These are phyloP conservation scores for Callaeas wilsoni DNA, from an alignment of 2,113 vertebrate species.

Conservation along the genomic window DNA sequence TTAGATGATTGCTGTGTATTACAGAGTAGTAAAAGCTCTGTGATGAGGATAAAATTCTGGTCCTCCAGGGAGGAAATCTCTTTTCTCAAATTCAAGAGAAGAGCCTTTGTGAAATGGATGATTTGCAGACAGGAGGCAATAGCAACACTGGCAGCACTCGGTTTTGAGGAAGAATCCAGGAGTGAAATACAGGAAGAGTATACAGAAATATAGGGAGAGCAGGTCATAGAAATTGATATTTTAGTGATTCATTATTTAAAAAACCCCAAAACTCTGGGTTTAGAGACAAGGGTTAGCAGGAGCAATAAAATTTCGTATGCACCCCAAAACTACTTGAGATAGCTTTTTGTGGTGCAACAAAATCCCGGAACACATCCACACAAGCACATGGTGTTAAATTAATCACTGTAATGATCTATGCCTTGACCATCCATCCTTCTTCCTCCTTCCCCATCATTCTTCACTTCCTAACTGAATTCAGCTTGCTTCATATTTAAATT, in stretches of 20 bases:
- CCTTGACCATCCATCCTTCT: neutral
- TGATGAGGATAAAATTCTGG: neutral
- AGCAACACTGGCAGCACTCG: neutral
- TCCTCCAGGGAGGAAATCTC: neutral
- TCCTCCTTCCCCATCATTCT: neutral
- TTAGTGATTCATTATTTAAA: neutral
- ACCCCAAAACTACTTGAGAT: neutral
- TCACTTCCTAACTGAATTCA: neutral
- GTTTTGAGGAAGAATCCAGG: neutral
- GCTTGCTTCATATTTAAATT: neutral
- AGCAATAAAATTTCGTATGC: neutral
- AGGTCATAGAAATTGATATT: neutral
- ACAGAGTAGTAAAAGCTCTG: neutral
- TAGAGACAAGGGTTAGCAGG: neutral
- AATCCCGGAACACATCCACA: neutral
- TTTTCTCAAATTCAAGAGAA: neutral
- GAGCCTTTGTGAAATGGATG: neutral
- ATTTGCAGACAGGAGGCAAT: neutral
- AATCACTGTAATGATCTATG: neutral
- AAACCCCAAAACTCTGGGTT: neutral
- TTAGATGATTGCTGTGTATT: neutral
- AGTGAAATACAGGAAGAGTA: neutral
- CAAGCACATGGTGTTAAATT: neutral
- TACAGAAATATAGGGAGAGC: neutral
- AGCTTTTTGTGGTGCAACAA: neutral